Conservation (phyloP, 2,888 invertebrate species). For the Lithophane leautieri region DNA sequence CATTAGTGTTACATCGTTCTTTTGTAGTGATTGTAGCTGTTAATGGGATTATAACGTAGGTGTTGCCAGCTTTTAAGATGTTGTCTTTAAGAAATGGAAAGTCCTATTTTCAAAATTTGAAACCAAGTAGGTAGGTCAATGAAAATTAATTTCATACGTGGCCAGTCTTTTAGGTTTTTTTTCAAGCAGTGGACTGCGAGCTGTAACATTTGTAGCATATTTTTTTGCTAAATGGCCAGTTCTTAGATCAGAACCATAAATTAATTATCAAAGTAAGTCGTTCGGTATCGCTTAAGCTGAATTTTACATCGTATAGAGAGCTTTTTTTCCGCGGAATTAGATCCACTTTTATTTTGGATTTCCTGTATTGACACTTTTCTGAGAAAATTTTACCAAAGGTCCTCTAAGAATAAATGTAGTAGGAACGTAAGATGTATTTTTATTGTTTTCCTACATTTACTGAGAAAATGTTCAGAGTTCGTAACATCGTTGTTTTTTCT, state of each 20-base stretch:
- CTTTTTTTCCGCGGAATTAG: no score
- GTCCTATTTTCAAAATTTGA: neutral
- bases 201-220: no score
- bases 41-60: neutral
- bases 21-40: constrained; percentile 10
- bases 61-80: constrained; percentile 2
- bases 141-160: neutral
- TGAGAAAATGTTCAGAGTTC: neutral
- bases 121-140: neutral
- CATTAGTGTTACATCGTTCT: constrained; percentile 31
- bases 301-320: no score
- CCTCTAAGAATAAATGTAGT: constrained; percentile 14
- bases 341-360: neutral
- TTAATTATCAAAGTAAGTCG: no score
- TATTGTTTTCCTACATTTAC: neutral
- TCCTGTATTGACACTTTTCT: neutral
- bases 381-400: neutral
- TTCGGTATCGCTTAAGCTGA: no score
- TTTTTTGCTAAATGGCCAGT: no score
- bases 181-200: neutral
- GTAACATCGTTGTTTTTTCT: neutral
- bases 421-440: neutral
- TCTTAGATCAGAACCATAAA: no score
- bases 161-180: neutral
- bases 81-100: neutral